Base-by-base conservation (phyloP, 2,113 vertebrate genomes). In the Neotoma lepida region DNA sequence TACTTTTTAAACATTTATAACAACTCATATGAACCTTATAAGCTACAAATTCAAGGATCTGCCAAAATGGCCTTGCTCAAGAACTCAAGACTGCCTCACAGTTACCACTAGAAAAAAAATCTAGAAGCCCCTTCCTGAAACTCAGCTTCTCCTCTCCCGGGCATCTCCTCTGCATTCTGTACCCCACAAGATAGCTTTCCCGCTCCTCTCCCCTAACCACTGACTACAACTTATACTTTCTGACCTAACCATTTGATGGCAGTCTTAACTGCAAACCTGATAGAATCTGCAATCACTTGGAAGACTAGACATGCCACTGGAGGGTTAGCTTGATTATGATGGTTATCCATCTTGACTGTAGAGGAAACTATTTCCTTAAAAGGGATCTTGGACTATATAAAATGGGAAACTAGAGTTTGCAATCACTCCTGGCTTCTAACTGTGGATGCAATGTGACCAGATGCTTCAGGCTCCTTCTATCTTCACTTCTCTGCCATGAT, bases 101-200 rank as follows among this genome's bases (percentile, higher is more conserved):
- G 20, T 80, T 84, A 92, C 4, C n/a, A 90, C 63, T 80, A 90
- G 35, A 78, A 73, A 87, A 26, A 39, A 91, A 82, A 82, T 82
- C 54, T 28, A 61, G 26, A 82, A 58, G 78, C n/a, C 78, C 78
- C 35, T 81, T 39, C 51, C 54, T 61, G 86, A 49, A 91, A 89
- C 86, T 66, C 94, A 94, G 46, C 41, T 35, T 74, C 46, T 20
- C 71, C 24, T 73, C 73, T 86, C 26, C 41, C 28, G 66, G 41
- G 46, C 33, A 84, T 63, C 44, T 54, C 76, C 66, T 51, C 33
- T 80, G 13, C 82, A 56, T 61, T 54, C 18, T 89, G 66, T 89
- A 88, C 22, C 81, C 39, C 4, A 35, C 12, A 56, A 39, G 10
- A 71, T 0, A 76, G 9, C 61, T 71, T 87, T 30, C 70, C 81